Percentiles rank a stretch among this genome's conserved stretches.
Conservation (phyloP, 1,140 invertebrate genomes). For the Saccostrea cuccullata region DNA sequence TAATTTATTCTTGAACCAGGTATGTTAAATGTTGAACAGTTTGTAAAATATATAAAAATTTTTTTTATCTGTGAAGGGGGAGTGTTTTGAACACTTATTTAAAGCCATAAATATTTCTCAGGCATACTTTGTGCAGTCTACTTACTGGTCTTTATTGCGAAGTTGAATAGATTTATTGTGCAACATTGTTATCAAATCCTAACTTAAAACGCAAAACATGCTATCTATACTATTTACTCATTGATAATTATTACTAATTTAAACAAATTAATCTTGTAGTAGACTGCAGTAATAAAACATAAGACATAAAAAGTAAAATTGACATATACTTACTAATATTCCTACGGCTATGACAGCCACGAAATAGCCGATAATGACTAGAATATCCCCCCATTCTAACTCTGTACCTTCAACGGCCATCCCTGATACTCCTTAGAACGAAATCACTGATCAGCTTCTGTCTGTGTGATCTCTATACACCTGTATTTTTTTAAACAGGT, state of each 20-base stretch:
- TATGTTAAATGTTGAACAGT: neutral
- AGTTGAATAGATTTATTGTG: neutral
- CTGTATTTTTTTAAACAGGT: slow-evolving; percentile 33
- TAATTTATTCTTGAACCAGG: neutral
- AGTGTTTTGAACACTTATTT: neutral
- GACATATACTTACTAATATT: slow-evolving; percentile 66
- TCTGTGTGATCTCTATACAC: slow-evolving; percentile 7
- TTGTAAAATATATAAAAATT: neutral
- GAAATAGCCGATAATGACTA: slow-evolving; percentile 73
- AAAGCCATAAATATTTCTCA: slow-evolving; percentile 3
- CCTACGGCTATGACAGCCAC: slow-evolving; percentile 67
- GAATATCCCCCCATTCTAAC: slow-evolving; percentile 69
- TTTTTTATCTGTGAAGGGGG: neutral
- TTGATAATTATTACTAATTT: too few species aligned
- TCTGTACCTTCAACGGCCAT: neutral
- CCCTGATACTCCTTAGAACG: neutral
- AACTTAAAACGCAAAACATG: neutral
- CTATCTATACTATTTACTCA: neutral
- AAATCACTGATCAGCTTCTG: slow-evolving; percentile 14
- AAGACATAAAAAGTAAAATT: neutral
- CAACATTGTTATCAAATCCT: neutral
- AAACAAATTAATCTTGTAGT: too few species aligned
- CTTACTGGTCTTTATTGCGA: neutral
- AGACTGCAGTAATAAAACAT: too few species aligned
- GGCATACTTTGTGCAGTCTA: neutral